These are phyloP conservation scores for Nebria brevicollis DNA, from an alignment of 2,888 invertebrate genomes.

Conservation along the genomic window DNA sequence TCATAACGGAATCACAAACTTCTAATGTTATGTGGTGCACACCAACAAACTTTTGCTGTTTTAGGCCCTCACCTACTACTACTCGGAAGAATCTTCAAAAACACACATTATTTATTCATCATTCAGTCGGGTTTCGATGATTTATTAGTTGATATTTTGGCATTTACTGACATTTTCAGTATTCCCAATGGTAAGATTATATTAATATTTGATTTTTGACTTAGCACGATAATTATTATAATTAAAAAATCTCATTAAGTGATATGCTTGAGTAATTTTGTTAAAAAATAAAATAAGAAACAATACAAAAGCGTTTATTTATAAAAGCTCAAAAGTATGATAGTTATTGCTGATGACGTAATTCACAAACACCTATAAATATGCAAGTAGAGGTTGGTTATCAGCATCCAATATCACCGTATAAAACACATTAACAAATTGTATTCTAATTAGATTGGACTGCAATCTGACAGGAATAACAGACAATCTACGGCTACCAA, in stretches of 20 bases:
- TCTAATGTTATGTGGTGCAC: not conserved
- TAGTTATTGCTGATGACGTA: not conserved
- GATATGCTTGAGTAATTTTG: no score
- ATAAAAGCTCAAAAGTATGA: no score
- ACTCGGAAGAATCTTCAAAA: not conserved
- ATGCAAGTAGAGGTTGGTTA: conserved; percentile 18
- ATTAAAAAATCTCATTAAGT: no score
- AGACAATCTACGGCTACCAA: conserved; percentile 27
- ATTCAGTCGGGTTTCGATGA: not conserved
- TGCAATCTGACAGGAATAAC: conserved; percentile 60
- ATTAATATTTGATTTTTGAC: no score
- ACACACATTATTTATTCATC: not conserved
- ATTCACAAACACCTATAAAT: not conserved
- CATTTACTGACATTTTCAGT: not conserved
- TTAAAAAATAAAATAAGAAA: no score
- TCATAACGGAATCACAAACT: not conserved
- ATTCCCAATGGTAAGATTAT: not conserved
- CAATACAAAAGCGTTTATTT: no score
- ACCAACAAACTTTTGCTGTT: not conserved
- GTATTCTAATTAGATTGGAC: conserved; percentile 62
- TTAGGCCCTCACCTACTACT: not conserved
- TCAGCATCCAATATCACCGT: conserved; percentile 43
- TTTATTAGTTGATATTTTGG: not conserved
- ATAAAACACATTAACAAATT: conserved; percentile 66
- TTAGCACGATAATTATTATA: no score